Evolutionary conservation across 2,113 vertebrate species (phyloP).

Genomic region (Protobothrops mucrosquamatus): DNA sequence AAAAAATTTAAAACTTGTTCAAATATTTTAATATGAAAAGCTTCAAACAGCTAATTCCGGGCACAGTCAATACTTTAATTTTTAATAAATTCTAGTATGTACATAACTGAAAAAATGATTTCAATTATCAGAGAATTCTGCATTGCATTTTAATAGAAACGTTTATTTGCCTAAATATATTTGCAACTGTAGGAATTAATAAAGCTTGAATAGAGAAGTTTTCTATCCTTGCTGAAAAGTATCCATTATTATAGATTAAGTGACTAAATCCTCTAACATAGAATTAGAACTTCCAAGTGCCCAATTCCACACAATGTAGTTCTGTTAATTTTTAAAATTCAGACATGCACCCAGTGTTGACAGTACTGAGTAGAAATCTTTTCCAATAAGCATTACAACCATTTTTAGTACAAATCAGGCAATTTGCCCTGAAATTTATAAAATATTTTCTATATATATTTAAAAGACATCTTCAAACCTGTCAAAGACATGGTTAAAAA

Average conservation of each 20-base stretch:
- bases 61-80: neutral
- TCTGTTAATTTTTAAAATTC: neutral
- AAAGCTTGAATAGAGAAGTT: neutral
- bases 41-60: neutral
- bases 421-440: neutral
- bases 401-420: neutral
- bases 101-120: neutral
- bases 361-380: neutral
- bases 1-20: neutral
- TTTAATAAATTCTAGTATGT: neutral
- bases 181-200: neutral
- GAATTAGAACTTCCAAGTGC: neutral
- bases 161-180: neutral
- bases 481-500: neutral
- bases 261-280: neutral
- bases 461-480: neutral
- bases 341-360: neutral
- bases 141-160: neutral
- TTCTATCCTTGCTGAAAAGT: neutral
- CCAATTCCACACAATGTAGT: neutral
- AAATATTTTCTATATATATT: neutral
- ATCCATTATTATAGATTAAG: neutral
- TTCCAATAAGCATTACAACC: neutral
- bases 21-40: neutral
- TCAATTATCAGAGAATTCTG: neutral